Percentiles rank a stretch among this genome's conserved stretches.
phyloP scores from a whole-genome alignment of 2,797 vertebrate genomes.

The Pogonophryne albipinna region DNA sequence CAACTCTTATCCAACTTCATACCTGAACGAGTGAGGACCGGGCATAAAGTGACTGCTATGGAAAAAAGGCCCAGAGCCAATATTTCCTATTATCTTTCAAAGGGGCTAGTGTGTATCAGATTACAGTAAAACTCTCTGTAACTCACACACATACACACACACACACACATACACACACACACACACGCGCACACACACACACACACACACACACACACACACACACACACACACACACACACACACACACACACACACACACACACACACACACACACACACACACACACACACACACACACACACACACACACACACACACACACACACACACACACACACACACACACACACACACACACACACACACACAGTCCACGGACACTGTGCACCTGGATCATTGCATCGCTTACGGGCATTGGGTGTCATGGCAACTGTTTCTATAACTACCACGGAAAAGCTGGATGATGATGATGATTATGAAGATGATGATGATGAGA shows the following conservation, averaged over 20 bases:
- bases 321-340: too few relatives aligned
- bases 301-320: slow-evolving; percentile 6
- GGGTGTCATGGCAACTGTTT: slow-evolving; percentile 82
- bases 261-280: too few relatives aligned
- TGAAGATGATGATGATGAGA: slow-evolving; percentile 53
- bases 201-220: too few relatives aligned
- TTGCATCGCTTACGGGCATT: slow-evolving; percentile 78
- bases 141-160: slow-evolving; percentile 34
- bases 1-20: slow-evolving; percentile 30
- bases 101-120: slow-evolving; percentile 47
- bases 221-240: too few relatives aligned
- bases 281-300: not conserved
- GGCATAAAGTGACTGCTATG: slow-evolving; percentile 17
- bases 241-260: slow-evolving; percentile 11
- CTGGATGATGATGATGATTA: slow-evolving; percentile 58
- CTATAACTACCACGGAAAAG: slow-evolving; percentile 75
- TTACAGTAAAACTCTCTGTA: slow-evolving; percentile 58
- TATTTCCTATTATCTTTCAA: slow-evolving; percentile 51
- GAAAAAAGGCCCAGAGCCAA: slow-evolving; percentile 52
- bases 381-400: slow-evolving; percentile 79
- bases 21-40: slow-evolving; percentile 38
- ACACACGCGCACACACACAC: slow-evolving; percentile 14
- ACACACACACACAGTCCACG: slow-evolving; percentile 36
- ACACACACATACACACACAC: slow-evolving; percentile 33
- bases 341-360: too few relatives aligned